These are phyloP conservation scores for Agonopterix heracliana DNA, from an alignment of 2,888 invertebrate species.

Conservation along the genomic window DNA sequence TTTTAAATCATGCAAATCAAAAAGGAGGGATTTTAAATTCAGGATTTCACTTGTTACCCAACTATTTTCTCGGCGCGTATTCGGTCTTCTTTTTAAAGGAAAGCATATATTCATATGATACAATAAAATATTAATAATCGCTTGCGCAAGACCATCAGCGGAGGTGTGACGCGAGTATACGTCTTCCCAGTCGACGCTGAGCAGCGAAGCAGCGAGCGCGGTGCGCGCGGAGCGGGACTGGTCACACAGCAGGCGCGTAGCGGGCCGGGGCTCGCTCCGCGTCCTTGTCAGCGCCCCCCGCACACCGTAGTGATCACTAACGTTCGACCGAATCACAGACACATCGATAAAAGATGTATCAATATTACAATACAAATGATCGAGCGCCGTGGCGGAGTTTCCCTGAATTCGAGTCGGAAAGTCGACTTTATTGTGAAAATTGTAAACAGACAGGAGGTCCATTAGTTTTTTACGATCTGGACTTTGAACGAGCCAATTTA, in stretches of 20 bases:
- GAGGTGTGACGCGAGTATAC: neutral
- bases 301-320: neutral
- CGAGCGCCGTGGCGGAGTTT: neutral
- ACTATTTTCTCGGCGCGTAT: too few relatives aligned
- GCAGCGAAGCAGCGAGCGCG: neutral
- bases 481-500: too few relatives aligned
- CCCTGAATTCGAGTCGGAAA: neutral
- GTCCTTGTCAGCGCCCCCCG: too few relatives aligned
- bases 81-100: neutral
- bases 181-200: slow-evolving; percentile 3
- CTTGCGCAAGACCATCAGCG: slow-evolving; percentile 1
- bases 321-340: too few relatives aligned
- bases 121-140: slow-evolving; percentile 1
- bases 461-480: too few relatives aligned
- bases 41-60: too few relatives aligned
- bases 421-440: neutral
- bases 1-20: too few relatives aligned
- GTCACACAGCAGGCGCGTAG: slow-evolving; percentile 1
- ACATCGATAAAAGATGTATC: neutral
- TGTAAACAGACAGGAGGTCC: too few relatives aligned
- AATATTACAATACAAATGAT: neutral
- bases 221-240: neutral
- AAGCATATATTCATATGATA: slow-evolving; percentile 1
- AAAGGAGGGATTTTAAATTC: too few relatives aligned
- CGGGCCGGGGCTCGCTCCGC: neutral